Percentiles rank a stretch among this genome's conserved stretches.
Conservation (phyloP, 2,797 vertebrate genomes). For the Tapirus indicus region DNA sequence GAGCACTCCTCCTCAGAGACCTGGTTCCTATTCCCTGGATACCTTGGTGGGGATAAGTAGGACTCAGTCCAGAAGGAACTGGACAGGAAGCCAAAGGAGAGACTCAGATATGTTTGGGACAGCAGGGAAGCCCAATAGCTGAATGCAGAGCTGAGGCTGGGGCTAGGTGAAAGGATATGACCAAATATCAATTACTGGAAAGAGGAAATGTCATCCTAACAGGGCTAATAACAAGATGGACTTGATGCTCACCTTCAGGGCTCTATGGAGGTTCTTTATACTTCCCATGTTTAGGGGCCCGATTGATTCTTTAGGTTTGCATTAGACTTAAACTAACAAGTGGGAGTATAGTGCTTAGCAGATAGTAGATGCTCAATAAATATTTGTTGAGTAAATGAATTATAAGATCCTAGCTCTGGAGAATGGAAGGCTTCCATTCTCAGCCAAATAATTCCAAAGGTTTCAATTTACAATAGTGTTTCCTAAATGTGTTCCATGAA, state of each 20-base stretch:
- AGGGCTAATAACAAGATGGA: background rate
- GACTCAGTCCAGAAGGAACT: background rate
- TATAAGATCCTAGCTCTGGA: background rate
- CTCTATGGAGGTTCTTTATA: background rate
- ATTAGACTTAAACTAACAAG: background rate
- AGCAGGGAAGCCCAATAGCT: background rate
- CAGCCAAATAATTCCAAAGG: background rate
- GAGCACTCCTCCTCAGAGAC: background rate
- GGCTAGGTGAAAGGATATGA: background rate
- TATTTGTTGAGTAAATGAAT: background rate
- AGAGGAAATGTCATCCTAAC: background rate
- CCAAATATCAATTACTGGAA: background rate
- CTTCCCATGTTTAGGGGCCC: background rate
- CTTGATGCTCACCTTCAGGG: background rate
- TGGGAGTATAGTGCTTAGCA: background rate
- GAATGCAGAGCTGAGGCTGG: background rate
- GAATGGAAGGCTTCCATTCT: background rate
- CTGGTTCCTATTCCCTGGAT: background rate
- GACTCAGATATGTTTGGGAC: background rate
- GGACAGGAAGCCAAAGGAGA: background rate
- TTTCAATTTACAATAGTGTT: background rate
- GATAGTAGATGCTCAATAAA: background rate
- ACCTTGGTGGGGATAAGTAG: background rate
- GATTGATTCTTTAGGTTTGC: background rate
- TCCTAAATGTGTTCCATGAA: slow-evolving; percentile 32